Percentiles rank a stretch among this genome's conserved stretches.
Evolutionary conservation across 2,113 vertebrate genomes (phyloP).

Genomic region (Pituophis catenifer): DNA sequence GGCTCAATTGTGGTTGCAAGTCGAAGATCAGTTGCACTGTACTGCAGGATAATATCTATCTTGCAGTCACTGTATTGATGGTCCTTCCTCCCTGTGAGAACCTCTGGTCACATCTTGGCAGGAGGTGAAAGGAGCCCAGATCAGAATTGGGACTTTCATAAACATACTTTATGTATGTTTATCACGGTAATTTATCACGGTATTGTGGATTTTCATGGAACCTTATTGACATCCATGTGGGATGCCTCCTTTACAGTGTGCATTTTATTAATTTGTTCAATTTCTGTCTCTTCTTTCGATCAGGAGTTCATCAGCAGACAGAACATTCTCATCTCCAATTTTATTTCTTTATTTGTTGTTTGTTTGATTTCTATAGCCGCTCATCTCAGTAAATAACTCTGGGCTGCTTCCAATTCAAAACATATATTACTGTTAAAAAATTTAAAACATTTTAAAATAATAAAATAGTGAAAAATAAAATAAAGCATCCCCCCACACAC

Average conservation of each 20-base stretch:
- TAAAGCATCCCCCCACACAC: not conserved
- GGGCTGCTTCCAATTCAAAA: no score
- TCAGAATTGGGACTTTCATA: not conserved
- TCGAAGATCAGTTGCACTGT: not conserved
- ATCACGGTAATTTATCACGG: not conserved
- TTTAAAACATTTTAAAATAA: not conserved
- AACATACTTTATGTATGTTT: no score
- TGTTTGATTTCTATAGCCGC: no score
- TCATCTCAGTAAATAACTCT: no score
- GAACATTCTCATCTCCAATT: not conserved
- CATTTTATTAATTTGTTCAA: not conserved
- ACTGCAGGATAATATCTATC: not conserved
- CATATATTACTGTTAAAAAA: not conserved
- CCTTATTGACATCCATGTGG: not conserved
- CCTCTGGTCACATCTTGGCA: not conserved
- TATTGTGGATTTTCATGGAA: not conserved
- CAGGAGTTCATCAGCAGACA: not conserved
- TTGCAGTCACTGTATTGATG: not conserved
- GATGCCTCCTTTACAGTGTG: no score
- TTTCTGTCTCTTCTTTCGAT: not conserved
- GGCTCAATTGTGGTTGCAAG: no score
- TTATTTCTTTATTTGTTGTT: not conserved
- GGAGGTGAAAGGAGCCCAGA: not conserved
- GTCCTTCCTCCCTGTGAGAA: not conserved
- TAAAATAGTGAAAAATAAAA: not conserved